A percentile compares a stretch with the other conserved stretches of the same genome.
Evolutionary conservation across 2,113 vertebrate species (phyloP).

Genomic region (Corythornis madagascariensis): DNA sequence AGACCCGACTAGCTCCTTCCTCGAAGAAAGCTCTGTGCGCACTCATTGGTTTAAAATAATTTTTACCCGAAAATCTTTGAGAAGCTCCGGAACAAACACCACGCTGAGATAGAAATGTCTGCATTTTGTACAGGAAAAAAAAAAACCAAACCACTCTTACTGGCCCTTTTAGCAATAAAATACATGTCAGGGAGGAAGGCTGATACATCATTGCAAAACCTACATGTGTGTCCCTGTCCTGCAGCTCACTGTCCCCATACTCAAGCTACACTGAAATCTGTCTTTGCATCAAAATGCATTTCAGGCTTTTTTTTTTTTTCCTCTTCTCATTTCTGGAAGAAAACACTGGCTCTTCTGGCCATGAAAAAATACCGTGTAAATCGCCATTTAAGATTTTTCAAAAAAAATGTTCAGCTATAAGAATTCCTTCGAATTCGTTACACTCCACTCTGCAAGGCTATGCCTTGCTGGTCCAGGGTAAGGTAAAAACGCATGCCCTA

Average conservation of each 20-base stretch:
- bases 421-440: slow-evolving; percentile 63
- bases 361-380: slow-evolving; percentile 21
- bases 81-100: neutral
- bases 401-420: neutral
- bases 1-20: neutral
- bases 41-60: neutral
- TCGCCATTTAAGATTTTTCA: slow-evolving; percentile 3
- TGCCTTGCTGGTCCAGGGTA: neutral
- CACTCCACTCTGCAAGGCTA: neutral
- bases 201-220: neutral
- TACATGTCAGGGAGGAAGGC: no score
- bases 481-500: neutral
- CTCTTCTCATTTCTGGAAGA: neutral
- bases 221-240: neutral
- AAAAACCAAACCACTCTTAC: neutral
- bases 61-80: neutral
- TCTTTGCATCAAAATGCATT: neutral
- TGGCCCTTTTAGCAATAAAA: neutral
- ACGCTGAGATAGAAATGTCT: neutral
- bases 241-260: neutral
- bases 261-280: neutral
- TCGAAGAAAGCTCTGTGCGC: neutral
- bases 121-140: neutral
- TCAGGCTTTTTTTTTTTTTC: neutral
- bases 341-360: neutral